A percentile compares a stretch with the other conserved stretches of the same genome.
Evolutionary conservation across 2,888 invertebrate genomes (phyloP).

Genomic region (Prosapia bicincta): DNA sequence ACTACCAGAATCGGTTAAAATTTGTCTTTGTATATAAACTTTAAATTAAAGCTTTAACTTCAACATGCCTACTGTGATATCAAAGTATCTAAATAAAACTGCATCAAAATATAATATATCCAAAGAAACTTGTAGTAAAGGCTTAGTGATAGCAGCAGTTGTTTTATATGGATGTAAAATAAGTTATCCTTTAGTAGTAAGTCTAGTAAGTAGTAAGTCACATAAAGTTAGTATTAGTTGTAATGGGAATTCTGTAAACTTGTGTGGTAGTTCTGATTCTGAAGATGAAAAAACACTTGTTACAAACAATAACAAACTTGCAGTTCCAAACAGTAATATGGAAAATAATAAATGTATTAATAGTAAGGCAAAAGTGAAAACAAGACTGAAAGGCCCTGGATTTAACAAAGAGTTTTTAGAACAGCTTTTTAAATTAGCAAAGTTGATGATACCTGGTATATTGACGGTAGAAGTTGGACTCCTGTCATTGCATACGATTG

Average conservation of each 20-base stretch:
- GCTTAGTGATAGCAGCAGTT: constrained; percentile 56
- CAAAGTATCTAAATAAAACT: constrained; percentile 60
- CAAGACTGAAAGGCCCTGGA: constrained; percentile 53
- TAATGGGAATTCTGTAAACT: constrained; percentile 33
- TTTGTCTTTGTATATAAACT: not conserved
- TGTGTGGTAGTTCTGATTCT: constrained; percentile 31
- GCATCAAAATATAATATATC: constrained; percentile 56
- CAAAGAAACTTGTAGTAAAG: constrained; percentile 57
- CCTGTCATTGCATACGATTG: constrained; percentile 80
- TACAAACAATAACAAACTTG: constrained; percentile 29
- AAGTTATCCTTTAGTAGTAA: constrained; percentile 55
- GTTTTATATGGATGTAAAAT: constrained; percentile 59
- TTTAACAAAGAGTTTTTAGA: constrained; percentile 71
- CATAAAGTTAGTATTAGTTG: constrained; percentile 46
- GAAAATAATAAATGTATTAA: constrained; percentile 30
- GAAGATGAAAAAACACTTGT: constrained; percentile 33
- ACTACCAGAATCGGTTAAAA: not conserved
- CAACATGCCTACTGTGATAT: constrained; percentile 58
- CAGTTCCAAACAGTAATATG: constrained; percentile 25
- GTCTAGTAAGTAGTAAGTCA: constrained; percentile 28
- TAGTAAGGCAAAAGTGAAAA: constrained; percentile 32
- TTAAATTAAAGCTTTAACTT: constrained; percentile 15
- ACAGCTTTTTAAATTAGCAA: constrained; percentile 72
- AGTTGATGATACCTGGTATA: constrained; percentile 85
- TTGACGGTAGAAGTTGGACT: constrained; percentile 73